These are phyloP conservation scores for Coluber constrictor DNA, from an alignment of 2,797 vertebrate species.

Conservation along the genomic window DNA sequence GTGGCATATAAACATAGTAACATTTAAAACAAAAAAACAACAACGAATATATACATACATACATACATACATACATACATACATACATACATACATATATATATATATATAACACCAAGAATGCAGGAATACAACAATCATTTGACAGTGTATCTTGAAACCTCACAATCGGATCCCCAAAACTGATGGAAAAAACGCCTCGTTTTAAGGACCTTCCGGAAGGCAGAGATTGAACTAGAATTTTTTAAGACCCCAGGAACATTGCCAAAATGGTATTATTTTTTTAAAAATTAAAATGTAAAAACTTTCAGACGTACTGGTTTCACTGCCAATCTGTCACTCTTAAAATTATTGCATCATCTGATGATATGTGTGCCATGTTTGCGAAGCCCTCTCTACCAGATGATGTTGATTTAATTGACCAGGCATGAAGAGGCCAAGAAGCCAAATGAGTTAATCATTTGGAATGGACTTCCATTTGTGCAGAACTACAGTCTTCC, in stretches of 20 bases:
- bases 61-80: too few species aligned
- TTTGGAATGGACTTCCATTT: background rate
- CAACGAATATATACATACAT: too few species aligned
- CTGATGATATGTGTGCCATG: background rate
- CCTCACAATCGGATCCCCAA: background rate
- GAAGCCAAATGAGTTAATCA: background rate
- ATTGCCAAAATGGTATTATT: background rate
- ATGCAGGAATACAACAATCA: background rate
- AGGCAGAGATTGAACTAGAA: background rate
- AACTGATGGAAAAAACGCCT: background rate
- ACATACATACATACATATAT: too few species aligned
- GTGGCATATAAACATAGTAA: background rate
- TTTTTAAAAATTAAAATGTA: background rate
- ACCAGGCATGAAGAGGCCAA: background rate
- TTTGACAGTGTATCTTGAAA: background rate
- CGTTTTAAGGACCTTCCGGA: background rate
- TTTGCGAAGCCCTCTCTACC: background rate
- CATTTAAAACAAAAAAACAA: background rate
- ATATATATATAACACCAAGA: background rate
- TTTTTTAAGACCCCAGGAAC: background rate
- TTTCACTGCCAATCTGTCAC: background rate
- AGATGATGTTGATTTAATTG: constrained; percentile 6
- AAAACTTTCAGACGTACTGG: background rate
- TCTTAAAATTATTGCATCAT: background rate
- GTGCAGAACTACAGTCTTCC: background rate